phyloP scores from a whole-genome alignment of 2,797 vertebrate genomes.

The Protosalanx chinensis region DNA sequence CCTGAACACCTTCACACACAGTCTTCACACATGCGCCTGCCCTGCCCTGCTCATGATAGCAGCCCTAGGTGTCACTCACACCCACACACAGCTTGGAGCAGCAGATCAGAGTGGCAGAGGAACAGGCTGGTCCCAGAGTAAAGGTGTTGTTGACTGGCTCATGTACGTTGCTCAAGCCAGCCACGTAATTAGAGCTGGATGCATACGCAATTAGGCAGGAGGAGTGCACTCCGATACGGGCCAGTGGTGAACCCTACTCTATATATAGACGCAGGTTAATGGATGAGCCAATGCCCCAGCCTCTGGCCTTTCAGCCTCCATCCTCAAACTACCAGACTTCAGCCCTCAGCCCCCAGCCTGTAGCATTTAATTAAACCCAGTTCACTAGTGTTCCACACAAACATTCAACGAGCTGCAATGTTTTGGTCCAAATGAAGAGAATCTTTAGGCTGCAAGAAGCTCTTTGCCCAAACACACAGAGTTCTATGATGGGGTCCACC shows the following conservation, averaged over 20 bases:
- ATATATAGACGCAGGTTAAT: conserved; percentile 43
- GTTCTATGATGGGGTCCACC: background rate
- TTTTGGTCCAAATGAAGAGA: background rate
- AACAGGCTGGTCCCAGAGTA: background rate
- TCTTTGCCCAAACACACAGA: background rate
- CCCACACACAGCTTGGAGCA: background rate
- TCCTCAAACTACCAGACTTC: background rate
- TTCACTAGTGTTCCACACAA: conserved; percentile 20
- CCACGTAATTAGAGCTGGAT: conserved; percentile 21
- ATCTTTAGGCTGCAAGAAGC: background rate
- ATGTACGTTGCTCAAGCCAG: conserved; percentile 3
- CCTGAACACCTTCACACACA: background rate
- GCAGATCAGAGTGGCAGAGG: background rate
- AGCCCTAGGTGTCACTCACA: background rate
- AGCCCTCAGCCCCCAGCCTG: background rate
- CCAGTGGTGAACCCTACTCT: conserved; percentile 25
- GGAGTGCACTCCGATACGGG: conserved; percentile 23
- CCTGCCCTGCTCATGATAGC: background rate
- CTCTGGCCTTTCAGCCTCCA: background rate
- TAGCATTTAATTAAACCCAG: conserved; percentile 7
- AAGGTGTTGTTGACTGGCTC: conserved; percentile 21
- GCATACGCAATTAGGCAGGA: background rate
- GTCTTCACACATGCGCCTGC: background rate
- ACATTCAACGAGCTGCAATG: background rate
- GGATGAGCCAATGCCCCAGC: conserved; percentile 19